Percentiles rank a stretch among this genome's conserved stretches.
phyloP scores from a whole-genome alignment of 2,888 invertebrate species.

The Sarcophaga carnaria region DNA sequence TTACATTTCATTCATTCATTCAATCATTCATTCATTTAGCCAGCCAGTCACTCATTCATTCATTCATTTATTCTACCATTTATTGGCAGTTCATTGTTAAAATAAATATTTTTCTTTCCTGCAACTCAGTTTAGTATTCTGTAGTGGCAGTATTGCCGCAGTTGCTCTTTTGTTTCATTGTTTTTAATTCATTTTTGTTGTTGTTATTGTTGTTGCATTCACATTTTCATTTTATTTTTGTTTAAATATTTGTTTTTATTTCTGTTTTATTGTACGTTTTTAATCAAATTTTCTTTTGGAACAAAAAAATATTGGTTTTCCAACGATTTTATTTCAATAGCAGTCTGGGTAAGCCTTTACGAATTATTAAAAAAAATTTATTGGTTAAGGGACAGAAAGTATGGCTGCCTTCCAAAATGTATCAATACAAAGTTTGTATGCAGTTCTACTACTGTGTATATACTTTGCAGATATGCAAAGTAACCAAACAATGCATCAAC shows the following conservation, averaged over 20 bases:
- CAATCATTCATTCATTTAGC: not conserved
- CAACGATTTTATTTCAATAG: constrained; percentile 1
- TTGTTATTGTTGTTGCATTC: not conserved
- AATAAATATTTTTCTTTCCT: constrained; percentile 41
- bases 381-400: too few species aligned
- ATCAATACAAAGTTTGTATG: too few species aligned
- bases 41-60: not conserved
- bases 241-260: too few species aligned
- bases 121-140: constrained; percentile 36
- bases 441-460: too few species aligned
- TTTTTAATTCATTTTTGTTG: not conserved
- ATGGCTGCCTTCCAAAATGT: too few species aligned
- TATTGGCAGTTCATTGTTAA: constrained; percentile 16
- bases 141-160: not conserved
- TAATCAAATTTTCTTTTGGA: too few species aligned
- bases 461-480: too few species aligned
- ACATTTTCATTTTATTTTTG: too few species aligned
- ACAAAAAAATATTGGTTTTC: not conserved
- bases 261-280: too few species aligned
- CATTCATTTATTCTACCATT: not conserved
- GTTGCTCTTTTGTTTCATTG: constrained; percentile 30
- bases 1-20: not conserved
- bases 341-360: not conserved
- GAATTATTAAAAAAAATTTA: too few species aligned
- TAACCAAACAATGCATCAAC: too few species aligned